phyloP scores from a whole-genome alignment of 2,113 vertebrate genomes.

The Neogale vison region DNA sequence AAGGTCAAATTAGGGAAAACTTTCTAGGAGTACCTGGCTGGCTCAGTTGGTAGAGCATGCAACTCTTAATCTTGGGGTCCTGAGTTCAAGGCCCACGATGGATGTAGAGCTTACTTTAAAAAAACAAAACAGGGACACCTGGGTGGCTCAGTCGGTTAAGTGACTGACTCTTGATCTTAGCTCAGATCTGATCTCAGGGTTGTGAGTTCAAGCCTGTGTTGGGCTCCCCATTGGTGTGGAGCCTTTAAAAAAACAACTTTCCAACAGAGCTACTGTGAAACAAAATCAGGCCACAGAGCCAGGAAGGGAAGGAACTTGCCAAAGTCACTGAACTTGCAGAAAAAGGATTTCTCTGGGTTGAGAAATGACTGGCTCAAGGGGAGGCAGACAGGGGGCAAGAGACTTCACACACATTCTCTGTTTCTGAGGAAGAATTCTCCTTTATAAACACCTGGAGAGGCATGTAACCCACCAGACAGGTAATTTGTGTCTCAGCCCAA shows the following conservation, averaged over 20 bases:
- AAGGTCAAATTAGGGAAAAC: not conserved
- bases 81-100: not conserved
- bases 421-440: not conserved
- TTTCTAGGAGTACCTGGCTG: not conserved
- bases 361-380: not conserved
- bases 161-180: not conserved
- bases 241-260: not conserved
- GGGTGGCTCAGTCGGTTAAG: not conserved
- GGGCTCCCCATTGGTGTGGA: not conserved
- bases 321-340: not conserved
- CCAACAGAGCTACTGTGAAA: not conserved
- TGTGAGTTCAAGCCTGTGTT: not conserved
- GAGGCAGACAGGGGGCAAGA: not conserved
- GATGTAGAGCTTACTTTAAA: not conserved
- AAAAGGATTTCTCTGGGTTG: not conserved
- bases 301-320: not conserved
- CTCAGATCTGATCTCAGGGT: not conserved
- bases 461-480: constrained; percentile 27
- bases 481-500: not conserved
- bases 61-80: not conserved
- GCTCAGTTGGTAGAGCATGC: not conserved
- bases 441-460: constrained; percentile 9
- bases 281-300: constrained; percentile 9
- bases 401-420: not conserved
- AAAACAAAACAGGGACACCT: not conserved